Evolutionary conservation across 1,140 invertebrate genomes (phyloP), one percentile per base, ranked within the genome.

Genomic region (Zaprionus ornatus): DNA sequence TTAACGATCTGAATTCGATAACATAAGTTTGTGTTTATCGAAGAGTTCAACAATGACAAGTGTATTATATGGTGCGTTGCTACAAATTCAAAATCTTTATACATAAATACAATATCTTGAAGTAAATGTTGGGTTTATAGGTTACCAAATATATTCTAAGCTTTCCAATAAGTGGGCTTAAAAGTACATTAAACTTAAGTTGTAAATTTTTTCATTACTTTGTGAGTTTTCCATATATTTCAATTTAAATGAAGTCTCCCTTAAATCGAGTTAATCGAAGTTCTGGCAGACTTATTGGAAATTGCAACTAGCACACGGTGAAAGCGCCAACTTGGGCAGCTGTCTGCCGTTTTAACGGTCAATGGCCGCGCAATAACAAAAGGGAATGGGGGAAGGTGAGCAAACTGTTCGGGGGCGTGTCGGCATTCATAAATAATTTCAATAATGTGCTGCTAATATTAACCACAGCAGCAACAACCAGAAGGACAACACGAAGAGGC

Each of bases 391-490:
- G 1, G 35, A 1, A 4, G 4, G 35, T 17, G 3, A 32, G 67
- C 61, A 63, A 77, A 68, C 23, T 29, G 48, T 13, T 17, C 9
- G 15, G 9, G 35, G 72, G 50, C 29, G 37, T 50, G 55, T 56
- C 21, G 45, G 25, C 32, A 55, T 55, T 60, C 32, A 71, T 81
- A 79, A 82, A 85, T 85, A 79, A 85, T 86, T 86, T 82, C 79
- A 86, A 86, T 86, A 85, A 85, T 85, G 72, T 86, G 75, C 79
- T 87, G 76, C 80, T 87, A 82, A 79, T 86, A 79, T 74, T 68
- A 73, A 65, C 45, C 42, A 45, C 64, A 86, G 66, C 74, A 86
- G 69, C 66, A 74, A 65, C 69, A 73, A 65, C 37, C 42, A 45
- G 50, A 86, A 76, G 67, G 82, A 72, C 62, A 74, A 65, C 70